These are phyloP conservation scores for Leptatherina wallacei DNA, from an alignment of 2,797 vertebrate genomes.

Conservation along the genomic window DNA sequence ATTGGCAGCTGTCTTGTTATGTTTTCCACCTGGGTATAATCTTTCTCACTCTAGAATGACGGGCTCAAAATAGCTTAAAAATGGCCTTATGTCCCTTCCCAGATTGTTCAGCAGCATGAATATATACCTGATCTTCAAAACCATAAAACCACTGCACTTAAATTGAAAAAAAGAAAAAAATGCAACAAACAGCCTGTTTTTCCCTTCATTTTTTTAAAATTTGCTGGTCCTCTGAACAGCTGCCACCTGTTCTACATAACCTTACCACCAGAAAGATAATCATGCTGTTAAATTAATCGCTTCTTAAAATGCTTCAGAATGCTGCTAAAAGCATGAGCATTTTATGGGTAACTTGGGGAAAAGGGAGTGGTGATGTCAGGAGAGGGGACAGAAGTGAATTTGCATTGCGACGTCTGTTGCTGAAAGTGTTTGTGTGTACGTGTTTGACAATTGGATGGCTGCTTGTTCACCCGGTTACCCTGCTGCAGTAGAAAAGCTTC, in stretches of 20 bases:
- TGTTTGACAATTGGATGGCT: constrained; percentile 52
- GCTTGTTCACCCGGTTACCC: constrained; percentile 65
- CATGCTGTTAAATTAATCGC: constrained; percentile 70
- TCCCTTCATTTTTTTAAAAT: background rate
- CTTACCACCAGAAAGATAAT: constrained; percentile 64
- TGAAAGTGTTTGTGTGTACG: constrained; percentile 14
- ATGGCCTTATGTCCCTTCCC: background rate
- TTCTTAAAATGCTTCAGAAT: constrained; percentile 67
- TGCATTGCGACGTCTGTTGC: constrained; percentile 41
- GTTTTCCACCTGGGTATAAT: background rate
- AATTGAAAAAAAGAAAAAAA: constrained; percentile 19
- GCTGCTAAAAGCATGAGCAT: constrained; percentile 62
- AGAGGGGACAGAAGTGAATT: constrained; percentile 41
- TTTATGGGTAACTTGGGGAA: constrained; percentile 62
- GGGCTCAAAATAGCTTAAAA: background rate
- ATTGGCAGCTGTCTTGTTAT: background rate
- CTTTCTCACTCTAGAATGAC: background rate
- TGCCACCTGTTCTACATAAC: constrained; percentile 62
- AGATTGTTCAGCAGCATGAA: background rate
- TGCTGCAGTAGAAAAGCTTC: constrained; percentile 62
- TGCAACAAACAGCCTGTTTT: constrained; percentile 27
- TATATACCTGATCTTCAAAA: background rate
- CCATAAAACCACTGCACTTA: constrained; percentile 34
- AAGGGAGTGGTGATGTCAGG: constrained; percentile 41
- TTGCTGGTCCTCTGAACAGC: constrained; percentile 54